phyloP scores from a whole-genome alignment of 2,888 invertebrate species.

The Digitonthophagus gazella region DNA sequence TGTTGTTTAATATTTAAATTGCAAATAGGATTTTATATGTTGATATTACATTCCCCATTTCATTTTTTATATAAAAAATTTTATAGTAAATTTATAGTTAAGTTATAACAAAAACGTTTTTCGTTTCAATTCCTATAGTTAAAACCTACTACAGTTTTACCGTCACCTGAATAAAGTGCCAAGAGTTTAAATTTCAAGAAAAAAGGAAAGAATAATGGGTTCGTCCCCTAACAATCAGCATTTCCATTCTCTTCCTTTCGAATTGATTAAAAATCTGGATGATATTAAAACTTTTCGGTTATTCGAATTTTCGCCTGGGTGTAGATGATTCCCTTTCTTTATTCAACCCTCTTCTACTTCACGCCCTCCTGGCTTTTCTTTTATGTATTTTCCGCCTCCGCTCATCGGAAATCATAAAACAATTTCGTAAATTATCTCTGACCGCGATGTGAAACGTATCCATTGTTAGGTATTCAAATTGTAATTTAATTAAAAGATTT shows the following conservation, averaged over 20 bases:
- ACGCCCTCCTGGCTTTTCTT: background rate
- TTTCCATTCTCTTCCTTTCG: background rate
- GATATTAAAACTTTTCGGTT: constrained; percentile 15
- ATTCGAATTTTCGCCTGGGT: background rate
- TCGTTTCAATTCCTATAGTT: too few species aligned
- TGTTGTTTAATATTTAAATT: constrained; percentile 1
- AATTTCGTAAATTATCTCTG: constrained; percentile 8
- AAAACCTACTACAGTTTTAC: too few species aligned
- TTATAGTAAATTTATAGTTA: too few species aligned
- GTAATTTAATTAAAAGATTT: constrained; percentile 17
- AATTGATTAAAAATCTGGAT: constrained; percentile 17
- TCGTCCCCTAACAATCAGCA: background rate
- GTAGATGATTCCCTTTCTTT: constrained; percentile 9
- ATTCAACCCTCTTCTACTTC: background rate
- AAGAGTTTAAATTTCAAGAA: background rate
- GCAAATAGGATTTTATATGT: too few species aligned
- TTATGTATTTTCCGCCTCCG: constrained; percentile 1
- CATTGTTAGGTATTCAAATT: constrained; percentile 8
- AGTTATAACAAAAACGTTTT: too few species aligned
- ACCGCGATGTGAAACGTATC: background rate
- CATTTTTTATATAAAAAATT: too few species aligned
- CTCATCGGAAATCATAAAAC: constrained; percentile 1
- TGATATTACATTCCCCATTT: too few species aligned
- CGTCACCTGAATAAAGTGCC: background rate
- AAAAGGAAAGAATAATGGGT: background rate